Conservation (phyloP, 2,113 vertebrate species). For the Scomber scombrus region DNA sequence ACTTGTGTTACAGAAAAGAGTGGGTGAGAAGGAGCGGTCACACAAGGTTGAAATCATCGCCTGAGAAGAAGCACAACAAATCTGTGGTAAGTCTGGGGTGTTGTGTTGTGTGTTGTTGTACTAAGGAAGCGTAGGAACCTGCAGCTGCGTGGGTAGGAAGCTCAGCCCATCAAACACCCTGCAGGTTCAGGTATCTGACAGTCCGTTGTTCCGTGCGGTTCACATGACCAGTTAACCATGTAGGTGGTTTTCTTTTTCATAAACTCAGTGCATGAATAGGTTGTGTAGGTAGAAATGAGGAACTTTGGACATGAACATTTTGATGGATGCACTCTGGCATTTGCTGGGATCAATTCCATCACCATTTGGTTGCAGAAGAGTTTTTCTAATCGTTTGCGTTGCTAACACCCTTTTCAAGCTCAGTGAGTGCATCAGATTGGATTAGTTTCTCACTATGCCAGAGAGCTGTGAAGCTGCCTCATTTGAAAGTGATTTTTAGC, state of each 20-base stretch:
- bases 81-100: neutral
- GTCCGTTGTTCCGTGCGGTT: neutral
- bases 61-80: slow-evolving; percentile 5
- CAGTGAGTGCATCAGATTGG: slow-evolving; percentile 13
- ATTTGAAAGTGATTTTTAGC: neutral
- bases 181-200: neutral
- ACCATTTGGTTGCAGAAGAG: neutral
- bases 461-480: neutral
- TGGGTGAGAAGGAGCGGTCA: slow-evolving; percentile 24
- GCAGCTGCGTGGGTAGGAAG: slow-evolving; percentile 20
- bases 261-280: neutral
- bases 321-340: neutral
- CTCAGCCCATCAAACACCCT: neutral
- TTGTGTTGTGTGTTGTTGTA: slow-evolving; percentile 27
- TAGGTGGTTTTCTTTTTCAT: no score
- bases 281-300: neutral
- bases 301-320: neutral
- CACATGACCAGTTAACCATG: neutral
- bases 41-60: slow-evolving; percentile 9
- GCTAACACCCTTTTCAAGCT: slow-evolving; percentile 20
- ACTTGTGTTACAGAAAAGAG: slow-evolving; percentile 21
- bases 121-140: slow-evolving; percentile 19
- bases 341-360: neutral
- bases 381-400: neutral
- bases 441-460: slow-evolving; percentile 5